Evolutionary conservation across 2,113 vertebrate species (phyloP).

Genomic region (Scortum barcoo): DNA sequence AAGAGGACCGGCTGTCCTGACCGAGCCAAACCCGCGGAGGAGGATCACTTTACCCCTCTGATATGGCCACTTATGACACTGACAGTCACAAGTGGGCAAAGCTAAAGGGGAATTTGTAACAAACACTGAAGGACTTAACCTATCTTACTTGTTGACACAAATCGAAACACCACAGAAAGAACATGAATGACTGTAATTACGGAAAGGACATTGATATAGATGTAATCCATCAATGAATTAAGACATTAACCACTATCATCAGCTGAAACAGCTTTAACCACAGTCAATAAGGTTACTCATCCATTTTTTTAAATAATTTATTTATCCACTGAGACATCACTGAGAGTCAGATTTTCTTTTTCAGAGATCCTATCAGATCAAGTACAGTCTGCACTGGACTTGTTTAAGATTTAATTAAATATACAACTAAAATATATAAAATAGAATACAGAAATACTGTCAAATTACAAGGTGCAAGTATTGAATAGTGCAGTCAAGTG

Average conservation of each 20-base stretch:
- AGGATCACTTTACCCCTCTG: conserved; percentile 60
- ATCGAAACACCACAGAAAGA: neutral
- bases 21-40: conserved; percentile 29
- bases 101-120: conserved; percentile 33
- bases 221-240: neutral
- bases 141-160: neutral
- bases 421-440: no score
- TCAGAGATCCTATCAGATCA: neutral
- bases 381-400: neutral
- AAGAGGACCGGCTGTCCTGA: conserved; percentile 22
- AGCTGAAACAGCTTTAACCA: neutral
- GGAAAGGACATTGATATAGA: neutral
- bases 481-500: no score
- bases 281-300: neutral
- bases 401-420: no score
- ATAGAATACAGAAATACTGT: no score
- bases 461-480: no score
- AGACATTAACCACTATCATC: neutral
- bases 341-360: neutral
- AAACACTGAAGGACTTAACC: neutral
- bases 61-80: conserved; percentile 69
- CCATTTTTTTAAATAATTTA: neutral
- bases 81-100: conserved; percentile 72
- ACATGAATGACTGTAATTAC: neutral
- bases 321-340: neutral